Conservation (phyloP, 1,140 invertebrate species). For the Drosophila sturtevanti region DNA sequence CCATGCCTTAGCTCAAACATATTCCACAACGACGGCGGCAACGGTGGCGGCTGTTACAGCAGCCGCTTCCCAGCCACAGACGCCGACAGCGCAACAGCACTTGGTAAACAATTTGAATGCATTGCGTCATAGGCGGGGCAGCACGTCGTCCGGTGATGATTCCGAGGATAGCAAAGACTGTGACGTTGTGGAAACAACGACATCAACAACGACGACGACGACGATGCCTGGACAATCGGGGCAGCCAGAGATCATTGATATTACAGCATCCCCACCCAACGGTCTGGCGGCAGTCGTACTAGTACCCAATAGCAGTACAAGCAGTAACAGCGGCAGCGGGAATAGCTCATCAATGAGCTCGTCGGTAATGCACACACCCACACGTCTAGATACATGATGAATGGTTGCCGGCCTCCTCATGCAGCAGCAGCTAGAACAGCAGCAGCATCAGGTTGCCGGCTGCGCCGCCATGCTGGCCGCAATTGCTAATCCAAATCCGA, state of each 20-base stretch:
- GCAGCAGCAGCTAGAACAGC: conserved; percentile 42
- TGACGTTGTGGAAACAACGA: conserved; percentile 51
- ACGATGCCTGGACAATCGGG: conserved; percentile 12
- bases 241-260: conserved; percentile 57
- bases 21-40: conserved; percentile 38
- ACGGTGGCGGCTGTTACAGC: conserved; percentile 29
- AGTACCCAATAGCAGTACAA: background rate
- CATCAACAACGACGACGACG: conserved; percentile 13
- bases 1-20: conserved; percentile 60
- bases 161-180: conserved; percentile 82
- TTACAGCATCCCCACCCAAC: conserved; percentile 60
- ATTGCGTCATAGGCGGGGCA: conserved; percentile 70
- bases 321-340: conserved; percentile 25
- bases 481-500: conserved; percentile 58
- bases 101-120: conserved; percentile 21
- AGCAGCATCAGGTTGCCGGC: conserved; percentile 62
- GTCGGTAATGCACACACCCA: conserved; percentile 79
- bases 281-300: conserved; percentile 44
- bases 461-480: conserved; percentile 70
- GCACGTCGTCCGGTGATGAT: conserved; percentile 79
- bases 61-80: conserved; percentile 41
- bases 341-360: conserved; percentile 66
- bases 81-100: conserved; percentile 44
- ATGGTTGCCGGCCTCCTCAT: conserved; percentile 79
- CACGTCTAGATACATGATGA: conserved; percentile 81